Base-by-base conservation (phyloP, 2,797 vertebrate genomes). In the Dryobates pubescens region DNA sequence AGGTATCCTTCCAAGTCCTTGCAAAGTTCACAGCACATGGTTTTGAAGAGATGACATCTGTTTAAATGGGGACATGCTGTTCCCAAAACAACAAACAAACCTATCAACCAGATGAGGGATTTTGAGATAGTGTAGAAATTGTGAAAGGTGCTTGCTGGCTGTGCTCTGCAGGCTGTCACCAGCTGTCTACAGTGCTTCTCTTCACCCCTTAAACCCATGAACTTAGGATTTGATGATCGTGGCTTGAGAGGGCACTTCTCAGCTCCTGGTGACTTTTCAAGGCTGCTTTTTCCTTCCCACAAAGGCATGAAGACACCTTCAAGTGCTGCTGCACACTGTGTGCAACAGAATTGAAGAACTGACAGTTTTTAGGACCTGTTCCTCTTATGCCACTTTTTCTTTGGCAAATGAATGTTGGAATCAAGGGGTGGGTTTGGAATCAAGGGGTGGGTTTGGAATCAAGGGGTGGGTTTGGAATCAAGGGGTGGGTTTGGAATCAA, bases 11-110 rank as follows among this genome's bases (percentile, higher is more conserved):
- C 73, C 59, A 82, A 30, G 70, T 16, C 85, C 76, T 91, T 88
- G 76, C n/a, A 51, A 77, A 93, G 91, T 75, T 94, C 87, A 67
- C 61, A 78, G 77, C 64, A 75, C 26, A 1, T 24, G 41, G 57
- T 75, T 91, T 81, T 90, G 85, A 82, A 73, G 71, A 70, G 61
- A 36, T 69, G 80, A 58, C 81, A 87, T 85, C 79, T 92, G 73
- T 80, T 93, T 87, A 62, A 69, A 78, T 15, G 1, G 1, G 56
- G 63, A 89, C 82, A n/a, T 14, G 13, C 61, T 71, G 53, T 79
- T 89, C 71, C 49, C 57, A 45, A 88, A 88, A 67, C 17, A 69
- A 79, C 61, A 83, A 88, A 81, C 70, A 91, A 75, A 72, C 63
- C 63, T 64, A 7, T 72, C 62, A 45, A 34, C 9, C 69, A 59